Evolutionary conservation across 2,888 invertebrate species (phyloP).

Genomic region (Xestia sexstrigata): DNA sequence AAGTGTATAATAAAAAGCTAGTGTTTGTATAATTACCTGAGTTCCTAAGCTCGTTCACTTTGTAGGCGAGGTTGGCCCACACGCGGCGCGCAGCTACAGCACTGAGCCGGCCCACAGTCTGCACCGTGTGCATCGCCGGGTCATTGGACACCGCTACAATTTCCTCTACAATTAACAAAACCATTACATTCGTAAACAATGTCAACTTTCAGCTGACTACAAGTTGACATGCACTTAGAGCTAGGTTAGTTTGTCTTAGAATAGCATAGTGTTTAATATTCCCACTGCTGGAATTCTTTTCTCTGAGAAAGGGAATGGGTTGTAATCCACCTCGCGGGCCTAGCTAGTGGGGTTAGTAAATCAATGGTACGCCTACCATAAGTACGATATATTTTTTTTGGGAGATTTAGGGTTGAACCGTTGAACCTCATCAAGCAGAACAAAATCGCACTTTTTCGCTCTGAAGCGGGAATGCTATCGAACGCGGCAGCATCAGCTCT

Average conservation of each 20-base stretch:
- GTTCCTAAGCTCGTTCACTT: constrained; percentile 88
- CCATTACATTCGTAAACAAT: constrained; percentile 40
- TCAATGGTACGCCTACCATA: not conserved
- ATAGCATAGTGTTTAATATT: not conserved
- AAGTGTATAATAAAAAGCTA: not conserved
- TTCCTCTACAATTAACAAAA: constrained; percentile 84
- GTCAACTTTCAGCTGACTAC: constrained; percentile 48
- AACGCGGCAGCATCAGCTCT: not conserved
- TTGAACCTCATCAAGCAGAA: not conserved
- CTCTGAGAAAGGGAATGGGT: not conserved
- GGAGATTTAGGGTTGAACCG: not conserved
- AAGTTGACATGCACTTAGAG: constrained; percentile 65
- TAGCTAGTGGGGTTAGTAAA: not conserved
- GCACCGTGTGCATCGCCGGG: constrained; percentile 93
- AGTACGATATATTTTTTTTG: not conserved
- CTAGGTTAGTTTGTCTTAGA: constrained; percentile 32
- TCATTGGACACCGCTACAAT: constrained; percentile 91
- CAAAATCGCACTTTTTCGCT: not conserved
- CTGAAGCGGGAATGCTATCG: not conserved
- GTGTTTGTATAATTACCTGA: constrained; percentile 73
- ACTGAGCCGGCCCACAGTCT: constrained; percentile 93
- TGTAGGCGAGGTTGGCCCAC: constrained; percentile 92
- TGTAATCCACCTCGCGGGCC: not conserved
- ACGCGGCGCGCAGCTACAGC: constrained; percentile 93
- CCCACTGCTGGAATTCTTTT: not conserved